Percentiles rank a stretch among this genome's conserved stretches.
Evolutionary conservation across 1,140 invertebrate species (phyloP).

Genomic region (Leptinotarsa texana): DNA sequence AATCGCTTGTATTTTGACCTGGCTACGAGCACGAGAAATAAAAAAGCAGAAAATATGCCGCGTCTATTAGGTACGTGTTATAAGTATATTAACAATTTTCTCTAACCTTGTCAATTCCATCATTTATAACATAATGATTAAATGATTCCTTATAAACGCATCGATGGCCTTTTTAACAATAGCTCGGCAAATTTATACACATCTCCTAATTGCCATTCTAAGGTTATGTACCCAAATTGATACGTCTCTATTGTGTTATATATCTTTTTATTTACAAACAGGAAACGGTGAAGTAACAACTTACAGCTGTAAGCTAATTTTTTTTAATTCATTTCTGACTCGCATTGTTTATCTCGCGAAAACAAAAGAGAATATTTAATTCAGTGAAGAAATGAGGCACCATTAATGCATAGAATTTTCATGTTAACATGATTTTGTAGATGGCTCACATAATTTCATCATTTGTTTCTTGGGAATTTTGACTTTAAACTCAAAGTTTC

Average conservation of each 20-base stretch:
- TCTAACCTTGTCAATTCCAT: background rate
- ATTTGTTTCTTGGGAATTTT: no score
- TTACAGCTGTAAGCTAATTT: constrained; percentile 1
- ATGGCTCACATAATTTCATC: no score
- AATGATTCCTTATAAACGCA: background rate
- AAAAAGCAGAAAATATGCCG: no score
- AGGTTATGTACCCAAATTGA: constrained; percentile 6
- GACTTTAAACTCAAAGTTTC: no score
- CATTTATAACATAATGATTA: constrained; percentile 1
- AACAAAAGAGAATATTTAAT: background rate
- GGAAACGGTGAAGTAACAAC: background rate
- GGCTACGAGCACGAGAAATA: no score
- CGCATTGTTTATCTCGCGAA: background rate
- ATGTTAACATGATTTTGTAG: no score
- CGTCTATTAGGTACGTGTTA: no score
- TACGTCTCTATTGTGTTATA: background rate
- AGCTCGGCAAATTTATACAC: background rate
- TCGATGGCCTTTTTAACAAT: background rate
- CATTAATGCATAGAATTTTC: no score
- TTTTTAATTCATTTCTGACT: background rate
- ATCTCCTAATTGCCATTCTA: constrained; percentile 5
- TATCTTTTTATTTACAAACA: background rate
- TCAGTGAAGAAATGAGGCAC: background rate
- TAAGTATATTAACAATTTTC: background rate
- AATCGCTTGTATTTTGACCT: no score